phyloP scores from a whole-genome alignment of 2,797 vertebrate genomes.

The Glossophaga mutica region DNA sequence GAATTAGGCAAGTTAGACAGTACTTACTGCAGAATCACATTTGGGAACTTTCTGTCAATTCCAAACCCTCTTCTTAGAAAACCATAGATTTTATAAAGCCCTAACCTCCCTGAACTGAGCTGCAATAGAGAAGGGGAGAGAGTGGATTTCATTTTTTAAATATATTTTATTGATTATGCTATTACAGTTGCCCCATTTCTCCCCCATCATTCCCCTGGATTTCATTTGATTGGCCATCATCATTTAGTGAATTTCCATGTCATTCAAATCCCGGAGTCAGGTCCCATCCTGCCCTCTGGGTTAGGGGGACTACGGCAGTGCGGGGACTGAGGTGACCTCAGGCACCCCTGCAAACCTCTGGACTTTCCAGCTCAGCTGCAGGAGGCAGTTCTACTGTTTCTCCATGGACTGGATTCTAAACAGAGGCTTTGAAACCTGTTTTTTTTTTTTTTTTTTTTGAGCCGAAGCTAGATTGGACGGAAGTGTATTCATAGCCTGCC shows the following conservation, averaged over 20 bases:
- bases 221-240: background rate
- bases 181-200: no score
- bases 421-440: background rate
- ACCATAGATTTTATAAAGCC: background rate
- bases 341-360: background rate
- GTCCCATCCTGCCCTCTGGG: background rate
- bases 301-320: background rate
- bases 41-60: background rate
- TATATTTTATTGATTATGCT: no score
- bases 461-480: background rate
- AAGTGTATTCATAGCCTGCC: background rate
- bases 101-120: background rate
- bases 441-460: no score
- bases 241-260: background rate
- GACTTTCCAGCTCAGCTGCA: background rate
- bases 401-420: background rate
- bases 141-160: background rate
- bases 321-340: background rate
- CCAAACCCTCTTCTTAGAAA: background rate
- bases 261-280: background rate
- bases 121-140: background rate
- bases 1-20: background rate
- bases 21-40: background rate
- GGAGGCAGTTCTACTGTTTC: background rate
- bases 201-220: no score